Percentiles rank a stretch among this genome's conserved stretches.
Conservation (phyloP, 2,113 vertebrate species). For the Hippocampus barbouri region DNA sequence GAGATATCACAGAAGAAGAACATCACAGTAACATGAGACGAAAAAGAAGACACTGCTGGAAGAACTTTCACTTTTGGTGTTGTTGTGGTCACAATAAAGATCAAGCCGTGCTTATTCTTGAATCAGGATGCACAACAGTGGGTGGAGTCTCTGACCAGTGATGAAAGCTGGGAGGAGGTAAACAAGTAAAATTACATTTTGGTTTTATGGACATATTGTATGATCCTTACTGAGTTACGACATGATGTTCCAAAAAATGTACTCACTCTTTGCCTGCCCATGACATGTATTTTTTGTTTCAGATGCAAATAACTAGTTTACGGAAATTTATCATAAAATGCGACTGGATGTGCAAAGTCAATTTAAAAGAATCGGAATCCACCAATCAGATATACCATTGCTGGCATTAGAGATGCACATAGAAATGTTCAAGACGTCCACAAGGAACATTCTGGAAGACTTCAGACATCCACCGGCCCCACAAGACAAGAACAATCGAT, state of each 20-base stretch:
- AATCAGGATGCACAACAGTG: neutral
- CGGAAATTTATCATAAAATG: no score
- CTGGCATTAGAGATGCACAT: no score
- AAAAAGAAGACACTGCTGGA: slow-evolving; percentile 3
- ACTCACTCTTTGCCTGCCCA: neutral
- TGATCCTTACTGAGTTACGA: neutral
- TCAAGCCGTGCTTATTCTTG: neutral
- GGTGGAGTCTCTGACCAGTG: neutral
- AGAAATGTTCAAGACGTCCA: no score
- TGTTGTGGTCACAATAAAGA: neutral
- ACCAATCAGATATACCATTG: no score
- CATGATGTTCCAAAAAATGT: neutral
- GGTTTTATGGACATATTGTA: neutral
- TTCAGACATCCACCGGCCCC: no score
- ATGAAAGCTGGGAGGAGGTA: neutral
- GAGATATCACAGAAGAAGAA: slow-evolving; percentile 30
- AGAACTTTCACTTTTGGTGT: neutral
- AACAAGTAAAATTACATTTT: neutral
- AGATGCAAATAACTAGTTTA: neutral
- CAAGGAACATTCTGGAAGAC: no score
- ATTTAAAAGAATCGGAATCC: no score
- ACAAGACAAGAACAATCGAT: no score
- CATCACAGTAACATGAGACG: slow-evolving; percentile 5
- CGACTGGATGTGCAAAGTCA: no score
- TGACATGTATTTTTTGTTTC: neutral